phyloP scores from a whole-genome alignment of 2,113 vertebrate species.

The Solenodon paradoxus region DNA sequence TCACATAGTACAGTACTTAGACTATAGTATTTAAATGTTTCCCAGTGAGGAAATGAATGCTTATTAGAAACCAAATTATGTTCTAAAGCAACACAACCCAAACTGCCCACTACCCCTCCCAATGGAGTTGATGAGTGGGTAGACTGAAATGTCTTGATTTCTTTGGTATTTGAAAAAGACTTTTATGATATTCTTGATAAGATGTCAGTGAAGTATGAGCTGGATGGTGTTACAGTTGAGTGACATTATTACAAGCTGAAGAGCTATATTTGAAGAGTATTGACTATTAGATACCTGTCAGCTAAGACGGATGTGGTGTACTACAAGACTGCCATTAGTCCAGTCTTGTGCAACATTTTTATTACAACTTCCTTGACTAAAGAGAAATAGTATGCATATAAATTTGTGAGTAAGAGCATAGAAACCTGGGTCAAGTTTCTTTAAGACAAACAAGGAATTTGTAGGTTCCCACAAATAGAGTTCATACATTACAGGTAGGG shows the following conservation, averaged over 20 bases:
- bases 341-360: constrained; percentile 7
- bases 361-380: constrained; percentile 4
- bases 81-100: neutral
- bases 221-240: neutral
- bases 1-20: neutral
- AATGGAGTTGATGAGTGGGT: neutral
- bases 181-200: constrained; percentile 21
- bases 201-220: neutral
- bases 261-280: constrained; percentile 29
- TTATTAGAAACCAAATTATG: constrained; percentile 20
- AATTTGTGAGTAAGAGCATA: neutral
- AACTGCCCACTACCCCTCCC: neutral
- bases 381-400: neutral
- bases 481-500: neutral
- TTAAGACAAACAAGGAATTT: constrained; percentile 32
- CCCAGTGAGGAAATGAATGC: constrained; percentile 13
- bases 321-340: neutral
- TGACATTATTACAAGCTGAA: constrained; percentile 13
- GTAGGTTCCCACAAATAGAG: neutral
- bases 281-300: constrained; percentile 20
- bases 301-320: neutral
- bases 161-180: neutral
- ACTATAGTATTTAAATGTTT: neutral
- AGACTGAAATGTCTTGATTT: constrained; percentile 19
- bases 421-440: neutral